These are phyloP conservation scores for Thaumatotibia leucotreta DNA, from an alignment of 1,140 invertebrate species.

Conservation along the genomic window DNA sequence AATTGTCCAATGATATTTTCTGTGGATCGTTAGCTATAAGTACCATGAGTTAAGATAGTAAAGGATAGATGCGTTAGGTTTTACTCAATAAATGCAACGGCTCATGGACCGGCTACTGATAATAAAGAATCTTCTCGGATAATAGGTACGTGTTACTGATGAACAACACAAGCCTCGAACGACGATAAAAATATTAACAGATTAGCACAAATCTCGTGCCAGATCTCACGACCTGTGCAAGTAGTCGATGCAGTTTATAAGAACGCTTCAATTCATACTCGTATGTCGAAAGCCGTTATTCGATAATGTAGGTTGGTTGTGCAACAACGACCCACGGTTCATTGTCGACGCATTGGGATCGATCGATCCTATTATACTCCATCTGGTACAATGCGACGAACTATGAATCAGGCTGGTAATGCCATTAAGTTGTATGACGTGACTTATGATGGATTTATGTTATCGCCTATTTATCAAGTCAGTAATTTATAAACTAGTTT, in stretches of 20 bases:
- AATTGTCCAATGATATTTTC: too few relatives aligned
- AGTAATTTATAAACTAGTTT: not conserved
- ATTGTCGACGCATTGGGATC: slow-evolving; percentile 54
- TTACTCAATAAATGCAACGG: too few relatives aligned
- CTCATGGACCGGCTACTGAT: too few relatives aligned
- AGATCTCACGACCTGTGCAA: not conserved
- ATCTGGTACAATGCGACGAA: slow-evolving; percentile 21
- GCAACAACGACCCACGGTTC: slow-evolving; percentile 57
- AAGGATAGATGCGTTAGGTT: too few relatives aligned
- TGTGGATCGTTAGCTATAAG: too few relatives aligned
- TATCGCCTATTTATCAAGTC: not conserved
- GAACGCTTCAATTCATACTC: slow-evolving; percentile 10
- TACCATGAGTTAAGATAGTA: too few relatives aligned
- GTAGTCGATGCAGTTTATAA: not conserved
- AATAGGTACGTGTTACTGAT: too few relatives aligned
- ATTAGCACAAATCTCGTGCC: not conserved
- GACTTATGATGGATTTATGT: slow-evolving; percentile 9
- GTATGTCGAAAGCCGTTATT: slow-evolving; percentile 48
- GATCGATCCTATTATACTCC: slow-evolving; percentile 49
- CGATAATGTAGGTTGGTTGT: slow-evolving; percentile 42
- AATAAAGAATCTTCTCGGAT: too few relatives aligned
- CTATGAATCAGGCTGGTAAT: slow-evolving; percentile 3
- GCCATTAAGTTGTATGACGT: not conserved
- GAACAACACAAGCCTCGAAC: not conserved
- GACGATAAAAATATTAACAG: not conserved